Evolutionary conservation across 2,888 invertebrate genomes (phyloP), one percentile per base, ranked within the genome.

Genomic region (Drosophila cyrtoloma): DNA sequence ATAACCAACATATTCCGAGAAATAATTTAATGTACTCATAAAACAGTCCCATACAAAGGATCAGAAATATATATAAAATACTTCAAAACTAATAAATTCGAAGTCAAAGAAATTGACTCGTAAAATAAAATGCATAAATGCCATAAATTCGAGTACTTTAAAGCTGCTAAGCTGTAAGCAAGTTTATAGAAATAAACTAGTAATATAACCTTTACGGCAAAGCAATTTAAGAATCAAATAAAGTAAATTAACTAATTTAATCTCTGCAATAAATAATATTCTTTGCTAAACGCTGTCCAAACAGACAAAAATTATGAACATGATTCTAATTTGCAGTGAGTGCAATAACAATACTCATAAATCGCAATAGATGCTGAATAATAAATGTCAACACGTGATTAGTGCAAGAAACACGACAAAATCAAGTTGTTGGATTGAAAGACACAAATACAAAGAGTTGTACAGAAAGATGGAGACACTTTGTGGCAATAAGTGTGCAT

Each of bases 341-440:
- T 39, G 47, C 57, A 65, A 44, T 44, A 58, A 53, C 51, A 63
- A 71, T 68, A 64, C 61, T 52, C 59, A 73, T 57, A 58, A 59
- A 35, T 56, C 22, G 47, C 26, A 26, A 65, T 63, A 69, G 62
- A 68, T 69, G 58, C 47, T 50, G 52, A 50, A 61, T 55, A 66
- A 75, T 70, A 76, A 77, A 63, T 71, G 65, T 61, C 68, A 72
- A 44, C 61, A 69, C 32, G 57, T 77, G 71, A 74, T 85, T 74
- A 73, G 56, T 66, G 44, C 47, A 16, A 37, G 55, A 56, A 35
- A 56, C 56, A 28, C 57, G 65, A 51, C 57, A 30, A 66, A 64
- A 73, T 55, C 68, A 67, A 82, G 33, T 66, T 82, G 68, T 63
- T 58, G 70, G 55, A 51, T 19, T 14, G 10, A 42, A 51, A 44